phyloP scores from a whole-genome alignment of 2,888 invertebrate genomes.

The Ischnura elegans region DNA sequence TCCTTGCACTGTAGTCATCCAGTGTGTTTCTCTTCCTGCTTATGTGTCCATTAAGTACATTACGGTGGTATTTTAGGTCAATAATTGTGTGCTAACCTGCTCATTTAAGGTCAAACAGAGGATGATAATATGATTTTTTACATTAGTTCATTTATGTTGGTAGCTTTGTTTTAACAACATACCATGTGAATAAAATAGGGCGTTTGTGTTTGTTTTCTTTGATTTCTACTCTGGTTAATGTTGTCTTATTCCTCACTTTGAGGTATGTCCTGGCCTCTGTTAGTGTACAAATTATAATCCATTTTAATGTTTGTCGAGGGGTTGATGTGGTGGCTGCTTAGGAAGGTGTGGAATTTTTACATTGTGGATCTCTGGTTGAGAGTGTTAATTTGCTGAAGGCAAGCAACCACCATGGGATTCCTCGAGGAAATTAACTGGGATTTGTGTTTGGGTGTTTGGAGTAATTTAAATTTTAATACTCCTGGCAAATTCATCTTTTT shows the following conservation, averaged over 20 bases:
- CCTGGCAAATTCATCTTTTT: neutral
- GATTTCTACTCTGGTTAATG: conserved; percentile 45
- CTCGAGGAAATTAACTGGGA: conserved; percentile 43
- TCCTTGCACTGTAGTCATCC: conserved; percentile 22
- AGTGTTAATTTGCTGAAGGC: neutral
- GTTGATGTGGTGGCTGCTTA: conserved; percentile 9
- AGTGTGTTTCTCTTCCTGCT: conserved; percentile 34
- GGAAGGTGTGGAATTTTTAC: neutral
- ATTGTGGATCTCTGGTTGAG: neutral
- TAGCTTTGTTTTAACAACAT: conserved; percentile 34
- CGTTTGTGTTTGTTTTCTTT: conserved; percentile 33
- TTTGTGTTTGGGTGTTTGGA: conserved; percentile 20
- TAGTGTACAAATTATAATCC: conserved; percentile 16
- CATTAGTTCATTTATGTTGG: conserved; percentile 50
- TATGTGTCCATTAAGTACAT: neutral
- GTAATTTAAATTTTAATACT: conserved; percentile 1
- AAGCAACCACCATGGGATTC: conserved; percentile 29
- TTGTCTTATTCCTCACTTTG: conserved; percentile 1
- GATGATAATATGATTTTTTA: neutral
- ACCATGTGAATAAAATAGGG: neutral
- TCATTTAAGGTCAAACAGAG: neutral
- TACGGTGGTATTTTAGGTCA: conserved; percentile 25
- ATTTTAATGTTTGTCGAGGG: conserved; percentile 4
- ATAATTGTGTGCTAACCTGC: conserved; percentile 53
- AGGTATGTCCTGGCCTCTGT: conserved; percentile 47